These are phyloP conservation scores for Gymnothorax reevesii DNA, from an alignment of 2,797 vertebrate species.

Conservation along the genomic window DNA sequence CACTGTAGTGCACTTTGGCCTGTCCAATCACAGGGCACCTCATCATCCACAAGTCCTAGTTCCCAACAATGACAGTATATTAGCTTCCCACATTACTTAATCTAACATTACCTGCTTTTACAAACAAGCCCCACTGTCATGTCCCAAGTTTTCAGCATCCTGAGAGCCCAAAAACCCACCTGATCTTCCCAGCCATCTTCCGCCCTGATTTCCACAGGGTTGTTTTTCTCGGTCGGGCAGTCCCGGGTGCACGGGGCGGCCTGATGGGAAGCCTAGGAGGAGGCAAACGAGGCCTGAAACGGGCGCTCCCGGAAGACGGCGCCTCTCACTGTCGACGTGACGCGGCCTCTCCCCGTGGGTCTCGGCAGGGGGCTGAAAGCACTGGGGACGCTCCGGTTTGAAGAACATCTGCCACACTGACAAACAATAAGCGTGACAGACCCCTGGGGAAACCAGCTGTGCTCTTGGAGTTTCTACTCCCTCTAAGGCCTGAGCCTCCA, in stretches of 20 bases:
- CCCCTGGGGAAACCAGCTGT: constrained; percentile 68
- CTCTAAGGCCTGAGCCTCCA: constrained; percentile 10
- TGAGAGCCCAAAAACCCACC: neutral
- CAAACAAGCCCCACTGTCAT: neutral
- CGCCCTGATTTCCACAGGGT: neutral
- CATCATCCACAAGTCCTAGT: neutral
- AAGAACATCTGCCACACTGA: constrained; percentile 83
- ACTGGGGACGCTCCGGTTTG: constrained; percentile 73
- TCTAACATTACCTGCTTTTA: too few species aligned
- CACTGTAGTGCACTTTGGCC: neutral
- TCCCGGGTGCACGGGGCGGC: neutral
- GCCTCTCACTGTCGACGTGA: constrained; percentile 40
- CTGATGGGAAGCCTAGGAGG: neutral
- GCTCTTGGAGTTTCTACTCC: constrained; percentile 66
- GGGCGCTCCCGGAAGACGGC: neutral
- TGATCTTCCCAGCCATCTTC: too few species aligned
- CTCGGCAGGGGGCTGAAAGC: constrained; percentile 69
- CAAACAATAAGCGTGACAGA: constrained; percentile 74
- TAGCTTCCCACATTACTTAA: neutral
- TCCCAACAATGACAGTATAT: neutral
- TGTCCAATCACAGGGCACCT: neutral
- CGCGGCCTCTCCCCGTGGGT: constrained; percentile 60
- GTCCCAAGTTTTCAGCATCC: neutral
- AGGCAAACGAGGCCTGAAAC: neutral
- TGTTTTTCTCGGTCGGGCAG: neutral